Percentiles rank a stretch among this genome's conserved stretches.
Conservation (phyloP, 2,888 invertebrate species). For the Nycteola revayana region DNA sequence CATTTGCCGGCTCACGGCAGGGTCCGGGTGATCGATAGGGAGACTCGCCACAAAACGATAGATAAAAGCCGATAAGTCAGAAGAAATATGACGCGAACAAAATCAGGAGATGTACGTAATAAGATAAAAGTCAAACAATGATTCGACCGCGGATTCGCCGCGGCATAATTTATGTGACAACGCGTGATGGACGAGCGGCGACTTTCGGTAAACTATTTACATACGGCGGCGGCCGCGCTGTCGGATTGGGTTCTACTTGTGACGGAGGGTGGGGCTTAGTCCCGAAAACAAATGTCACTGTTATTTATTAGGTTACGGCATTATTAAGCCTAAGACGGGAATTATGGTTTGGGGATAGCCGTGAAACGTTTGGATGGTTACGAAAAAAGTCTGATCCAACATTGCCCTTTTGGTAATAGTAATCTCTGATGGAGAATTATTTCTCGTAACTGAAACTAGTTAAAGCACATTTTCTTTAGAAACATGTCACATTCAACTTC, state of each 20-base stretch:
- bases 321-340: conserved; percentile 74
- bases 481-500: conserved; percentile 7
- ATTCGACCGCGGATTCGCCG: conserved; percentile 82
- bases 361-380: conserved; percentile 25
- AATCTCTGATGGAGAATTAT: too few relatives aligned
- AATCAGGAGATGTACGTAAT: conserved; percentile 82
- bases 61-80: conserved; percentile 80
- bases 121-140: conserved; percentile 83
- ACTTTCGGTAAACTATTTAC: conserved; percentile 82
- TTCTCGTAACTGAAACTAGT: not conserved
- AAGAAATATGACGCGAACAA: conserved; percentile 82
- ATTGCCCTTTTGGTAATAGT: not conserved
- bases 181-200: conserved; percentile 82
- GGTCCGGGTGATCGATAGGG: conserved; percentile 77
- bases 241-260: conserved; percentile 79
- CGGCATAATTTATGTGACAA: conserved; percentile 83
- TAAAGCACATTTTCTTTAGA: not conserved
- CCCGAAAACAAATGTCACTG: conserved; percentile 81
- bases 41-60: conserved; percentile 79
- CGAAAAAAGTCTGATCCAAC: conserved; percentile 15
- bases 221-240: conserved; percentile 76
- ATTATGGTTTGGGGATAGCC: conserved; percentile 49
- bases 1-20: conserved; percentile 75
- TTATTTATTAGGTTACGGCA: conserved; percentile 79
- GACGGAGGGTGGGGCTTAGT: conserved; percentile 81